Conservation (phyloP, 2,113 vertebrate genomes). For the Aepyceros melampus region DNA sequence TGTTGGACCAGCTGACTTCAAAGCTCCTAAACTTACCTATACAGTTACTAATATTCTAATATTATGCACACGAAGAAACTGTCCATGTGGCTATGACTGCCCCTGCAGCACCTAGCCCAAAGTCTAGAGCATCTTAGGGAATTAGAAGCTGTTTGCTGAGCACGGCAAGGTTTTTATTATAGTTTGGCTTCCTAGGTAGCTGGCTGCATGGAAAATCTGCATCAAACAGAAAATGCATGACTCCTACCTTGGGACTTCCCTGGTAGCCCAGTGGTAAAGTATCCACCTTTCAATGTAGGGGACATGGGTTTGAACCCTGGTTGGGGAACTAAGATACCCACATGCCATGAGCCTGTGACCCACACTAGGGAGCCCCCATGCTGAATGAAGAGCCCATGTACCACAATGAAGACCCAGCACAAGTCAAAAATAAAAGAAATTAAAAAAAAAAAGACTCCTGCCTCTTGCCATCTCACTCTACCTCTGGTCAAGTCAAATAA, state of each 20-base stretch:
- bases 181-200: not conserved
- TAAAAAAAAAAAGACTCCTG: not conserved
- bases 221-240: not conserved
- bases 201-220: not conserved
- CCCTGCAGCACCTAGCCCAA: not conserved
- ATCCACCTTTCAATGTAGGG: not conserved
- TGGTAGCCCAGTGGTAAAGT: not conserved
- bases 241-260: not conserved
- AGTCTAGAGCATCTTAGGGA: not conserved
- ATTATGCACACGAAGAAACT: not conserved
- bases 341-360: not conserved
- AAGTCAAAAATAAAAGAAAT: not conserved
- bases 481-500: not conserved
- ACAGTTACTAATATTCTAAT: not conserved
- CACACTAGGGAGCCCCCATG: not conserved
- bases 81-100: not conserved
- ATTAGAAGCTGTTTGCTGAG: not conserved
- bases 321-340: not conserved
- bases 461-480: not conserved
- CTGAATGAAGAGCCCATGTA: not conserved
- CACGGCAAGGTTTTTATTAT: not conserved
- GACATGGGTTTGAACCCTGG: not conserved
- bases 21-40: not conserved
- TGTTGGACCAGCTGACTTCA: not conserved
- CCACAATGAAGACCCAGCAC: not conserved